Conservation (phyloP, 1,140 invertebrate species). For the Helicoverpa zea region DNA sequence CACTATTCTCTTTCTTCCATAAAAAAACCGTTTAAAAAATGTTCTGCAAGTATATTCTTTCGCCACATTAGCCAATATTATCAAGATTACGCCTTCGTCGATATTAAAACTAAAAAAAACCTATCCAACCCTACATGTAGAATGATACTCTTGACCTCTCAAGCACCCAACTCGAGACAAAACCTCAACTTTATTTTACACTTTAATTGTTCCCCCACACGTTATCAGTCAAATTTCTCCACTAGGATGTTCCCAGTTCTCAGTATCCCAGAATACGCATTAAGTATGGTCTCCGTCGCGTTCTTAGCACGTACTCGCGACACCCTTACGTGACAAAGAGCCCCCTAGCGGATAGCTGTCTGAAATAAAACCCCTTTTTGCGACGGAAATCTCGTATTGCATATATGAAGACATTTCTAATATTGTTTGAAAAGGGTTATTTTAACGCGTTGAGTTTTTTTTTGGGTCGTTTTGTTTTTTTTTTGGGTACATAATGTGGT, state of each 20-base stretch:
- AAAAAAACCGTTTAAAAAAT: too few relatives aligned
- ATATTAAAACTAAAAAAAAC: too few relatives aligned
- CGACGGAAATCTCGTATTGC: conserved; percentile 39
- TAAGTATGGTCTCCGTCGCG: conserved; percentile 19
- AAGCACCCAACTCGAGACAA: conserved; percentile 15
- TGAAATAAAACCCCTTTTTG: conserved; percentile 48
- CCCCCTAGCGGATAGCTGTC: conserved; percentile 51
- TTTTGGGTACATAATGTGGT: neutral
- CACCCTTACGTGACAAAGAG: conserved; percentile 54
- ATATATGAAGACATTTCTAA: conserved; percentile 49
- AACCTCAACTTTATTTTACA: conserved; percentile 2
- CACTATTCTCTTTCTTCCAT: too few relatives aligned
- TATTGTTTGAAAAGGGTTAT: conserved; percentile 36
- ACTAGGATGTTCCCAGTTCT: conserved; percentile 29
- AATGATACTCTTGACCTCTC: too few relatives aligned
- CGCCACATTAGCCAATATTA: too few relatives aligned
- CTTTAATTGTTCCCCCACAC: neutral
- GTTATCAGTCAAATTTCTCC: conserved; percentile 45
- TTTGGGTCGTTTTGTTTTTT: neutral
- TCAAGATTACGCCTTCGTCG: too few relatives aligned
- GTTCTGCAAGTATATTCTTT: too few relatives aligned
- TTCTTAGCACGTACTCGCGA: conserved; percentile 44
- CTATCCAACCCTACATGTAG: too few relatives aligned
- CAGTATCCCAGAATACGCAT: conserved; percentile 36
- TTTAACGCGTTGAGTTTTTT: conserved; percentile 1